These are phyloP conservation scores for Lagenorhynchus albirostris DNA, from an alignment of 2,113 vertebrate species.

Conservation along the genomic window DNA sequence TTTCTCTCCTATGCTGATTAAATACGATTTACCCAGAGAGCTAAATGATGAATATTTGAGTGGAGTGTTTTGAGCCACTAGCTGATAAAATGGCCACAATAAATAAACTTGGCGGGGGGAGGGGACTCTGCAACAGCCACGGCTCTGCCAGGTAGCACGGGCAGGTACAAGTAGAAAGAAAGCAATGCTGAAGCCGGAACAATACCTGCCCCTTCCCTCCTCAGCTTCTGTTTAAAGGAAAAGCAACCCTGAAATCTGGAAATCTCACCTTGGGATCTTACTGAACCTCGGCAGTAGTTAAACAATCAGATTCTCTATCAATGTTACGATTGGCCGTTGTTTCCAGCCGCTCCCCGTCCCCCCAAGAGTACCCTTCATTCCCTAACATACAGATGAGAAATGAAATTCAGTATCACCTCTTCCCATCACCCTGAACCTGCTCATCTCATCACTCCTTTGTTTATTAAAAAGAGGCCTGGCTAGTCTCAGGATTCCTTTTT, in stretches of 20 bases:
- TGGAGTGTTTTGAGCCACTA: constrained; percentile 78
- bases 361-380: not conserved
- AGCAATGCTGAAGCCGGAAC: not conserved
- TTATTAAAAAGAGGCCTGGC: constrained; percentile 36
- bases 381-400: not conserved
- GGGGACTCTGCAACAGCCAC: constrained; percentile 1
- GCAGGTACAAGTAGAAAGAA: constrained; percentile 57
- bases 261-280: not conserved
- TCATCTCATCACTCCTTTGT: not conserved
- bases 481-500: not conserved
- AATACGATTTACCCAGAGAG: constrained; percentile 83
- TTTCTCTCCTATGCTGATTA: constrained; percentile 87
- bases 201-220: not conserved
- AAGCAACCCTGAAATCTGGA: not conserved
- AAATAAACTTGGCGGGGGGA: constrained; percentile 79
- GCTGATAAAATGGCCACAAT: constrained; percentile 80
- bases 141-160: constrained; percentile 71
- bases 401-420: not conserved
- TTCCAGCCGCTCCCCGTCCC: not conserved
- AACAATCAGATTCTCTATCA: not conserved
- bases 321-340: not conserved
- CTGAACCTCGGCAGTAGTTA: not conserved
- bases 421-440: constrained; percentile 9
- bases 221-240: constrained; percentile 32
- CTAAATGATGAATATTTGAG: constrained; percentile 84